Evolutionary conservation across 2,113 vertebrate genomes (phyloP), one percentile per base, ranked within the genome.

Genomic region (Cololabis saira): DNA sequence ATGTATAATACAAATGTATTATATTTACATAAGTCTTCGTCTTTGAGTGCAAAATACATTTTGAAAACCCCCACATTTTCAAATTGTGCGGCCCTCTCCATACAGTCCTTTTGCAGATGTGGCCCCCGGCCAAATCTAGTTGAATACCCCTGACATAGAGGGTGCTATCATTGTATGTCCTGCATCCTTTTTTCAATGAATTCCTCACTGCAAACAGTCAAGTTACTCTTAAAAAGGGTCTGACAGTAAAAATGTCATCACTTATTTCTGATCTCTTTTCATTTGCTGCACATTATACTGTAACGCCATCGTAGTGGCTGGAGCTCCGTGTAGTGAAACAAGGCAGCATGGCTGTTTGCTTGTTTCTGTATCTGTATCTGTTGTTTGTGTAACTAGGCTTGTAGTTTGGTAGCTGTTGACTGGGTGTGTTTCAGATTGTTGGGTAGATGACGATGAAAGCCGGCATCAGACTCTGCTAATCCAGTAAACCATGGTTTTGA

Each of bases 361-460:
- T 59, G 33, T 63, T 40, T 57, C 59, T 7, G 2, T 53, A 45
- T 65, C 67, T 82, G 61, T 62, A 78, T 72, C 33, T 69, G 16
- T 71, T 82, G 61, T 62, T 81, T 72, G 41, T 69, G 16, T 48
- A 44, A 21, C 56, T 50, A 67, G 62, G 9, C 6, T 14, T 12
- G 30, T 19, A 45, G 62, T 21, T 17, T 19, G 24, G 61, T 48
- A 47, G 64, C 54, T 50, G 75, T 42, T 61, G 56, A 66, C 56
- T 81, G 61, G 14, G 45, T 52, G 49, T 53, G 17, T 66, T 53
- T 78, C 61, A 57, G 62, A 81, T 59, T 77, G n/a, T 67, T 64
- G 19, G 48, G 44, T 53, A 47, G 63, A 58, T 68, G 57, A 42
- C 75, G 61, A 81, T 85, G 61, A 81, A 77, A 77, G 69, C 44